Conservation (phyloP, 2,888 invertebrate species). For the Pandemis cinnamomeana region DNA sequence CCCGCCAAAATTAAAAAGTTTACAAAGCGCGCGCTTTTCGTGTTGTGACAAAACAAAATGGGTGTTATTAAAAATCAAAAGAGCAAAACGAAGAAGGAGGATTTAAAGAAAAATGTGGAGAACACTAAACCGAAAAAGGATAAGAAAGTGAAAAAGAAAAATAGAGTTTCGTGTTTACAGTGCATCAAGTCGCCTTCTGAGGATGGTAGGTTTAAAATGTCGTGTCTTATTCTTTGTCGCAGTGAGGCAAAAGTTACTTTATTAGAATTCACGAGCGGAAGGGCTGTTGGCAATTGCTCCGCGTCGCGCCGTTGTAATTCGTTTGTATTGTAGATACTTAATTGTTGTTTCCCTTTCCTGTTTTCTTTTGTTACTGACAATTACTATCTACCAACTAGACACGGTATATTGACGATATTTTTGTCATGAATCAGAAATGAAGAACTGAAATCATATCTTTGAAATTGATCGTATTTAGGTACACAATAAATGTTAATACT, state of each 20-base stretch:
- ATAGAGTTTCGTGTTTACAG: conserved; percentile 81
- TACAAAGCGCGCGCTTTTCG: conserved; percentile 54
- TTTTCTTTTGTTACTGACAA: conserved; percentile 45
- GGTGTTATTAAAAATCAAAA: conserved; percentile 77
- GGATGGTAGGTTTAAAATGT: conserved; percentile 65
- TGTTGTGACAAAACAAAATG: conserved; percentile 65
- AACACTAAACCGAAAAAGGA: conserved; percentile 72
- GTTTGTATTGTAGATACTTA: conserved; percentile 41
- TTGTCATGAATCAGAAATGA: neutral
- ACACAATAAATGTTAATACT: no score
- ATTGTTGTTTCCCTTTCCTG: conserved; percentile 43
- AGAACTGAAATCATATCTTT: no score
- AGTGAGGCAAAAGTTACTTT: conserved; percentile 10
- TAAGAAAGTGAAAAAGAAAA: conserved; percentile 81
- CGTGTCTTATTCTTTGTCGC: neutral
- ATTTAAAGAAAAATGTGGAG: conserved; percentile 53
- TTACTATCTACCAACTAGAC: conserved; percentile 44
- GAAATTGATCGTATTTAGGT: no score
- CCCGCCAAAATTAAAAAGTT: conserved; percentile 53
- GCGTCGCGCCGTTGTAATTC: conserved; percentile 46
- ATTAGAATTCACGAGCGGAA: conserved; percentile 45
- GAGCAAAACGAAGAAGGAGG: conserved; percentile 64
- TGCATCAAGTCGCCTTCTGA: conserved; percentile 78
- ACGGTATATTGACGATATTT: neutral
- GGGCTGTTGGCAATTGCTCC: conserved; percentile 28